Base-by-base conservation (phyloP, 2,888 invertebrate species). In the Thalpophila matura region DNA sequence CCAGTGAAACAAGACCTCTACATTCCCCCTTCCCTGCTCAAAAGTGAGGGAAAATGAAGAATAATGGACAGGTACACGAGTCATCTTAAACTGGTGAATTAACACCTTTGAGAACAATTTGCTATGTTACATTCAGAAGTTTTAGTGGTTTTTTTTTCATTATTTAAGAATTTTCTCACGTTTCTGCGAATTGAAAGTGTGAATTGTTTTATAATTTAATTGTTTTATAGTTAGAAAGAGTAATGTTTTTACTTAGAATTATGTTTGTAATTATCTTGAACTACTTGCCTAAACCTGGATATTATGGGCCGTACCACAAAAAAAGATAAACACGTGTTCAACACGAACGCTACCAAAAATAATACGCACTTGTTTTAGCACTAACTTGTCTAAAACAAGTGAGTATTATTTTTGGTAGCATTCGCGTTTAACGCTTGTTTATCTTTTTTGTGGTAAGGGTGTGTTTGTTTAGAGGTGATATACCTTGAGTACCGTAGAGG, bases 1-100 rank as follows among this genome's bases (percentile, higher is more conserved):
- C 82, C 81, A 78, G 46, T 27, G 18, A 65, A 70, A 62, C 26
- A 37, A 62, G 76, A 81, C 50, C 80, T 20, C 18, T 6, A 26
- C 22, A 26, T 50, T 54, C 6, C 54, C 40, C 24, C 20, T 16
- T 26, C 37, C 14, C 10, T 22, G 20, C 7, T 43, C 3, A 35
- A 66, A 65, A 59, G 38, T 38, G 20, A 50, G 12, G 16, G 14
- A 18, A 55, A 55, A 55, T 38, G 29, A 45, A 45, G 51, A 74
- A 12, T 56, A 53, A 70, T 58, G 22, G 29, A 37, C 54, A 63
- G 54, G 51, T 71, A 57, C 51, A 38, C 31, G 49, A 55, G 54
- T 75, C 73, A 64, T 45, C 1, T 24, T 59, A 74, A 58, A 66
- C 27, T 71, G 75, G 73, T 16, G 53, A 61, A 31, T 71, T 63